Conservation (phyloP, 2,888 invertebrate genomes). For the Nomada fucata region DNA sequence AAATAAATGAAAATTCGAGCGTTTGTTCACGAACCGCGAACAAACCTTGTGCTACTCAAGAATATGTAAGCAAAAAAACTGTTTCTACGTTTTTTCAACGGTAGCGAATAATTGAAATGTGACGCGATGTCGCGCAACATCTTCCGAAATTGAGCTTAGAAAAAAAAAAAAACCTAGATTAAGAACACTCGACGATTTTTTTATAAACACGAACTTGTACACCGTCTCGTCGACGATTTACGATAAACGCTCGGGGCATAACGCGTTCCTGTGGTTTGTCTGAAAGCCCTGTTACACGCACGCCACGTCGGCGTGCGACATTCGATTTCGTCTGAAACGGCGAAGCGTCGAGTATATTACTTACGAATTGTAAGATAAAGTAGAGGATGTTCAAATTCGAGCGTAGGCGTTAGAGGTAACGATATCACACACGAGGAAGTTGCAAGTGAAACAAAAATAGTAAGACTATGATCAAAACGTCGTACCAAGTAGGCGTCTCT, state of each 20-base stretch:
- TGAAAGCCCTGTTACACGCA: neutral
- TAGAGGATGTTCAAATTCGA: constrained; percentile 41
- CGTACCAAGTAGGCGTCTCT: constrained; percentile 47
- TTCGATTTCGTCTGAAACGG: constrained; percentile 41
- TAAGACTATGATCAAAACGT: constrained; percentile 29
- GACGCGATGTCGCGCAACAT: constrained; percentile 36
- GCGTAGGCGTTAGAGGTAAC: neutral
- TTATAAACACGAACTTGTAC: constrained; percentile 60
- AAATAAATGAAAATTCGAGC: neutral
- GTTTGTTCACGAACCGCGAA: neutral
- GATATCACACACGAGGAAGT: neutral
- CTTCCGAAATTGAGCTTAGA: constrained; percentile 75
- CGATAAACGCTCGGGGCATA: constrained; percentile 20
- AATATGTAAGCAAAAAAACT: constrained; percentile 19
- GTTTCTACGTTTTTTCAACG: constrained; percentile 48
- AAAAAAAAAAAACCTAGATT: constrained; percentile 54
- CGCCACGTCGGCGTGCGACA: constrained; percentile 6
- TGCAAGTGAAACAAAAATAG: constrained; percentile 7
- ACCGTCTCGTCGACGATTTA: constrained; percentile 28
- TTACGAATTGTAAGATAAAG: constrained; percentile 56
- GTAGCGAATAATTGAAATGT: constrained; percentile 30
- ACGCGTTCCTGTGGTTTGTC: constrained; percentile 14
- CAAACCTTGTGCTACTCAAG: neutral
- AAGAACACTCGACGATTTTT: constrained; percentile 60
- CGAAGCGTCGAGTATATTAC: constrained; percentile 45